phyloP scores from a whole-genome alignment of 1,140 invertebrate species.

The Anoplophora glabripennis region DNA sequence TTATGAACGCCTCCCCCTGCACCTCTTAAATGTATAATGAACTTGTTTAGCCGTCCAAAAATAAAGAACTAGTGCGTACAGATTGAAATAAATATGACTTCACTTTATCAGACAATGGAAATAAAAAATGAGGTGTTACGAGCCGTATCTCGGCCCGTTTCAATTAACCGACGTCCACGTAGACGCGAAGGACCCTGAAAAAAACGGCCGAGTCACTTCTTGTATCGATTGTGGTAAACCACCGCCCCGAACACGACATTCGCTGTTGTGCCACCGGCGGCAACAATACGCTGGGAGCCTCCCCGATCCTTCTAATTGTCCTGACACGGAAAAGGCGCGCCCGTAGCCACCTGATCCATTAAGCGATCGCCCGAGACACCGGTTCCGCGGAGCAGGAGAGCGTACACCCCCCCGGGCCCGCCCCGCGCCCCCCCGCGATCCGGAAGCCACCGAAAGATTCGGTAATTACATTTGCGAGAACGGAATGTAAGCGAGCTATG shows the following conservation, averaged over 20 bases:
- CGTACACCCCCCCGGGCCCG: slow-evolving; percentile 26
- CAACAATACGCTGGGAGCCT: background rate
- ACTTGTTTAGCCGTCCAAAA: too few species aligned
- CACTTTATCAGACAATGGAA: too few species aligned
- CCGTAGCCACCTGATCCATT: slow-evolving; percentile 24
- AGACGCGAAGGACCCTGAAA: background rate
- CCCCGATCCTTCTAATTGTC: slow-evolving; percentile 15
- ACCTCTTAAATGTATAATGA: too few species aligned
- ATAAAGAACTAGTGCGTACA: background rate
- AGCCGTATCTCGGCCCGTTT: background rate
- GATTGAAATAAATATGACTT: too few species aligned
- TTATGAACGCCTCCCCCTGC: too few species aligned
- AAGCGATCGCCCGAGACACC: slow-evolving; percentile 16
- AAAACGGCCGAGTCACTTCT: background rate
- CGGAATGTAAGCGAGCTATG: slow-evolving; percentile 48
- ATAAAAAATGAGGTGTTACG: background rate
- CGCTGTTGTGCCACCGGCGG: slow-evolving; percentile 1
- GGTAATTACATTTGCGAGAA: slow-evolving; percentile 49
- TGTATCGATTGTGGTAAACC: slow-evolving; percentile 8
- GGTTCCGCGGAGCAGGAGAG: slow-evolving; percentile 17
- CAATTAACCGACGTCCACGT: background rate
- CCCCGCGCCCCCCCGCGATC: slow-evolving; percentile 30
- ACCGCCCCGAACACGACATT: background rate
- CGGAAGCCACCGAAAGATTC: slow-evolving; percentile 43
- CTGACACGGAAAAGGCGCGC: slow-evolving; percentile 15